Conservation (phyloP, 2,113 vertebrate species). For the Lophius piscatorius region DNA sequence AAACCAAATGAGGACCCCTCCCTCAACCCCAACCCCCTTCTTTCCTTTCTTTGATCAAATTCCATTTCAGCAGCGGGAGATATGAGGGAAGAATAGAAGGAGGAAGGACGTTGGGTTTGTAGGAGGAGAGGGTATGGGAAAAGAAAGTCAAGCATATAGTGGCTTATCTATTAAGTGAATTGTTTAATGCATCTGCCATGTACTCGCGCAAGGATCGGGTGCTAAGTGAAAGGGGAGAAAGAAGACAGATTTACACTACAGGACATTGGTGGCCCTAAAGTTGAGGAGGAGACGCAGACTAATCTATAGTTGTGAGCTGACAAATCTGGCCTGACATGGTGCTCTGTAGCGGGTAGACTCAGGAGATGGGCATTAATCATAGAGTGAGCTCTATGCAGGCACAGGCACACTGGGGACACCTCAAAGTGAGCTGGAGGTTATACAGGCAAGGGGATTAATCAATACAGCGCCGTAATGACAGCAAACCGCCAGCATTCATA, state of each 20-base stretch:
- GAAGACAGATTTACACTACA: constrained; percentile 87
- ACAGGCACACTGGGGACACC: constrained; percentile 84
- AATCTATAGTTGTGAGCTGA: constrained; percentile 93
- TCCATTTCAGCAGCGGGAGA: constrained; percentile 94
- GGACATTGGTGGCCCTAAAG: constrained; percentile 88
- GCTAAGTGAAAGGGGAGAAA: constrained; percentile 41
- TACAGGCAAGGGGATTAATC: constrained; percentile 88
- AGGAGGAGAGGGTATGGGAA: constrained; percentile 84
- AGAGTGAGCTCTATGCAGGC: constrained; percentile 84
- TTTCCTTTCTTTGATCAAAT: constrained; percentile 93
- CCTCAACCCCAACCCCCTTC: constrained; percentile 62
- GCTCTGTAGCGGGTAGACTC: constrained; percentile 85
- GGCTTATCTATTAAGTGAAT: constrained; percentile 96
- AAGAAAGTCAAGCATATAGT: constrained; percentile 92
- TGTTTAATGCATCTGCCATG: constrained; percentile 96
- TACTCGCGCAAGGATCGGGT: constrained; percentile 83
- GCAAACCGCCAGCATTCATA: constrained; percentile 85
- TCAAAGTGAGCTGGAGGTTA: constrained; percentile 89
- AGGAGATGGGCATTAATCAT: constrained; percentile 91
- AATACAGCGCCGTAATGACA: constrained; percentile 84
- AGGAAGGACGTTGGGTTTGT: constrained; percentile 82
- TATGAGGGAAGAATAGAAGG: constrained; percentile 75
- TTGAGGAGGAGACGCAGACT: constrained; percentile 91
- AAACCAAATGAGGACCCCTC: constrained; percentile 95
- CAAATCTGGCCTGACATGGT: constrained; percentile 90